These are phyloP conservation scores for Meloe dianella DNA, from an alignment of 2,888 invertebrate species.

Conservation along the genomic window DNA sequence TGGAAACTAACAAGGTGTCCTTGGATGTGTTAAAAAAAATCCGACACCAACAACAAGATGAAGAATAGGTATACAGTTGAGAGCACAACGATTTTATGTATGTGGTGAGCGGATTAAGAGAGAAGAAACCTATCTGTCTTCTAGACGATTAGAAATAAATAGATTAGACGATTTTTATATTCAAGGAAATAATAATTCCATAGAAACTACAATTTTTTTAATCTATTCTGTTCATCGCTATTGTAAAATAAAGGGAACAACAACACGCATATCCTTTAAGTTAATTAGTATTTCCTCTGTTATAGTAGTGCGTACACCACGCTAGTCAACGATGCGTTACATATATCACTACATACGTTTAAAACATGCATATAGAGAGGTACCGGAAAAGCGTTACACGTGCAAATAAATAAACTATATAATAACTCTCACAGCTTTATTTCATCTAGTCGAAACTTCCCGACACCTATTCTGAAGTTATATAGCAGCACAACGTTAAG, in stretches of 20 bases:
- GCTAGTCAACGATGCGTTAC: background rate
- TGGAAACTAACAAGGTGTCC: constrained; percentile 17
- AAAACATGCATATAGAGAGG: background rate
- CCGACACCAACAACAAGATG: background rate
- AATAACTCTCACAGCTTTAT: no score
- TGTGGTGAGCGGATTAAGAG: background rate
- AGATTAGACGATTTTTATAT: no score
- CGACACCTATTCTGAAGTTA: no score
- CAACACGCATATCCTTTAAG: constrained; percentile 1
- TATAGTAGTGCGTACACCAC: background rate
- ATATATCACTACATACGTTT: background rate
- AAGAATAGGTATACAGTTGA: background rate
- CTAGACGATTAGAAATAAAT: background rate
- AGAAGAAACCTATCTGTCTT: background rate
- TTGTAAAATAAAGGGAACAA: background rate
- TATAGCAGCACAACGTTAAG: no score
- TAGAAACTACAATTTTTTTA: background rate
- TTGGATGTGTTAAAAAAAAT: constrained; percentile 1
- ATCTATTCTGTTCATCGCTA: background rate
- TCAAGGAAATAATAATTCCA: background rate
- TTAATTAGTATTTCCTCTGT: background rate
- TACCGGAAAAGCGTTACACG: background rate
- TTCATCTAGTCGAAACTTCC: no score
- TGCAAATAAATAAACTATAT: no score
- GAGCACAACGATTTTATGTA: background rate